Percentiles rank a stretch among this genome's conserved stretches.
Evolutionary conservation across 2,797 vertebrate species (phyloP).

Genomic region (Xenentodon cancila): DNA sequence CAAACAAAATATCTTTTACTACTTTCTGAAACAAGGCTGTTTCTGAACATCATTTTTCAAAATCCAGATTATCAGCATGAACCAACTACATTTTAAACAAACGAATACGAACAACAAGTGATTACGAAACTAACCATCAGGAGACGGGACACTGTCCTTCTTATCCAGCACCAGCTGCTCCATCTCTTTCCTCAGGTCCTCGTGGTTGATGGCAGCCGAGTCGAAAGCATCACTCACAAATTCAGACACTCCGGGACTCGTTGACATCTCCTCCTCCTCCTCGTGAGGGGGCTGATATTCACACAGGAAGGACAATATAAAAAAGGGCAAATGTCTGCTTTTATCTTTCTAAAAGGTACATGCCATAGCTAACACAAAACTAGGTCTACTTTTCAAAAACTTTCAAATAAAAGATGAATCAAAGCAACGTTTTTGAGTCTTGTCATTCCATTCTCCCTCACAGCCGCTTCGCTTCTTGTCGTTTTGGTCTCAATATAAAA

Average conservation of each 20-base stretch:
- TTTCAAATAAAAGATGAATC: too few relatives aligned
- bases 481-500: too few relatives aligned
- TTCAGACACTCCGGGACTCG: conserved; percentile 94
- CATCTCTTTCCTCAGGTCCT: conserved; percentile 97
- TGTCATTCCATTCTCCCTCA: too few relatives aligned
- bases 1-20: background rate
- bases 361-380: too few relatives aligned
- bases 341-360: too few relatives aligned
- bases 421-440: too few relatives aligned
- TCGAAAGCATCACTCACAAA: conserved; percentile 98
- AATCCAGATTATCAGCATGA: background rate
- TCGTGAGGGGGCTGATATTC: conserved; percentile 60
- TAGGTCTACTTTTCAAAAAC: too few relatives aligned
- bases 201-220: conserved; percentile 88
- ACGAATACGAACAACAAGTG: background rate
- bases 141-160: conserved; percentile 79
- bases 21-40: too few relatives aligned
- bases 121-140: conserved; percentile 80
- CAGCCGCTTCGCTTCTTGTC: too few relatives aligned
- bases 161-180: conserved; percentile 95
- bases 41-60: too few relatives aligned
- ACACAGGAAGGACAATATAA: background rate
- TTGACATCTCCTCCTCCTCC: conserved; percentile 95
- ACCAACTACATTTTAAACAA: background rate
- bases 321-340: too few relatives aligned